Base-by-base conservation (phyloP, 2,797 vertebrate species). In the Galagoides demidoff region DNA sequence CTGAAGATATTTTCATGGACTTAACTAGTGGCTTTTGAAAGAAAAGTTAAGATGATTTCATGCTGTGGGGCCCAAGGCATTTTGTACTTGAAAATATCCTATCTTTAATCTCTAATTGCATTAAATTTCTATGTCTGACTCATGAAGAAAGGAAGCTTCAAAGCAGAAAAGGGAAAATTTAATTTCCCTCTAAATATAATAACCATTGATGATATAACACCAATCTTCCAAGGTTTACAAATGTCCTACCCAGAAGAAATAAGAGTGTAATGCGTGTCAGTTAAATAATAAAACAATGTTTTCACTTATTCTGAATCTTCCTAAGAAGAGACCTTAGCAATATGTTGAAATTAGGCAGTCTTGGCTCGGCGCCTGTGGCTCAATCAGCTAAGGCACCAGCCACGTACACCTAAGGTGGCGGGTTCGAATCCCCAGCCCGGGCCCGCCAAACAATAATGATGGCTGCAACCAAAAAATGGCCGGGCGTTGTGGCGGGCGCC, bases 21-120 rank as follows among this genome's bases (percentile, higher is more conserved):
- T 95, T 97, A 16, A 82, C 77, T 29, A 57, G 94, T 49, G 11
- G 59, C 85, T 83, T 96, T 95, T 96, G 92, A 97, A 97, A 98
- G 29, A 77, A 79, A 95, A 63, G 25, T 91, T 92, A 79, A 95
- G 61, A 20, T 86, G 76, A 92, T 97, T 97, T 97, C 86, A 76
- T 23, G 5, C 64, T 84, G 7, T 19, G 82, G 34, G 43, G 57
- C 81, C 89, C 61, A 86, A 92, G 82, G 92, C 86, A n/a, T 97
- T 97, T 94, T 55, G 22, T 94, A 61, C 81, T 97, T 94, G 86
- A 89, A 96, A 96, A 84, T 92, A 68, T 71, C 37, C 84, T 84
- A 79, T 96, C 95, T 94, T 85, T 89, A 95, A 70, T 95, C 78
- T 90, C 88, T 94, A 95, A 95, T 89, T 97, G 68, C 77, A 90